A percentile compares a stretch with the other conserved stretches of the same genome.
Conservation (phyloP, 2,113 vertebrate species). For the Prunella fulvescens region DNA sequence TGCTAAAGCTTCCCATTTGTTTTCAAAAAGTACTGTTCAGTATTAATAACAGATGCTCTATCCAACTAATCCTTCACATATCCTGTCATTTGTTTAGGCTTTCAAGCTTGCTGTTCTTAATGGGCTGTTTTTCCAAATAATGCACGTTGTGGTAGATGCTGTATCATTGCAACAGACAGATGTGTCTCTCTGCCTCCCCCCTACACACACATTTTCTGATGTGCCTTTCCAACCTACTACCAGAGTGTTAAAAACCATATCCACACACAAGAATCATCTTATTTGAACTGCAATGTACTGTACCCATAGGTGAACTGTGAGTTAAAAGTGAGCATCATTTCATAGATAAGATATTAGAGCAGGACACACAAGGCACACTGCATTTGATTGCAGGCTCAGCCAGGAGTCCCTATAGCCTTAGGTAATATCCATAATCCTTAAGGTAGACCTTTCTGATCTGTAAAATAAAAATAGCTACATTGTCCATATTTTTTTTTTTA, state of each 20-base stretch:
- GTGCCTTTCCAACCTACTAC: neutral
- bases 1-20: constrained; percentile 7
- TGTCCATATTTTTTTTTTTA: neutral
- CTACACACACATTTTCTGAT: neutral
- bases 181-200: neutral
- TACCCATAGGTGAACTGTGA: neutral
- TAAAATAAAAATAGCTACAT: neutral
- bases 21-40: constrained; percentile 21
- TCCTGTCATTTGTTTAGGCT: constrained; percentile 41
- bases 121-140: constrained; percentile 10
- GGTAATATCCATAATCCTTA: neutral
- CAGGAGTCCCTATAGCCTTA: neutral
- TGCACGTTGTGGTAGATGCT: neutral
- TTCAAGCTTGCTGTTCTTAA: constrained; percentile 21
- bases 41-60: constrained; percentile 42
- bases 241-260: neutral
- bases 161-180: neutral
- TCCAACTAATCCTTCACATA: constrained; percentile 21
- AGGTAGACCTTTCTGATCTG: neutral
- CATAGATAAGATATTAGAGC: neutral
- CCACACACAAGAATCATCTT: neutral
- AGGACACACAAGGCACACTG: neutral
- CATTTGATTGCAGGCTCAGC: neutral
- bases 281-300: neutral
- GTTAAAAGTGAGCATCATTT: neutral